A percentile compares a stretch with the other conserved stretches of the same genome.
phyloP scores from a whole-genome alignment of 2,113 vertebrate genomes.

The Limnothrissa miodon region DNA sequence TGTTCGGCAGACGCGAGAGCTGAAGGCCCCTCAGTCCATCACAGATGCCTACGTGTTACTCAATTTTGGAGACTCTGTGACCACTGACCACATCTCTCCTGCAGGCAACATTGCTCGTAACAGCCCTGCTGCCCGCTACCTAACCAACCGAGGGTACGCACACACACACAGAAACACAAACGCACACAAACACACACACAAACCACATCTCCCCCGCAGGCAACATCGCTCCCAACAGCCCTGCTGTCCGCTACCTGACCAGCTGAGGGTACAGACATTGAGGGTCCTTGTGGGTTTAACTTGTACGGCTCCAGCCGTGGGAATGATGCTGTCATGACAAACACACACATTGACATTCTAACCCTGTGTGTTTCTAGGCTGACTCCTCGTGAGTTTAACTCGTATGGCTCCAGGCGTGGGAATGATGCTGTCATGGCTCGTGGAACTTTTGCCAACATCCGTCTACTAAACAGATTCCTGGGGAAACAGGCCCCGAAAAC shows the following conservation, averaged over 20 bases:
- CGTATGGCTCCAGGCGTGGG: slow-evolving; percentile 92
- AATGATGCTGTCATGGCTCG: slow-evolving; percentile 95
- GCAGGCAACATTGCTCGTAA: slow-evolving; percentile 96
- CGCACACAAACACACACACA: slow-evolving; percentile 32
- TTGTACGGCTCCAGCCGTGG: too few species aligned
- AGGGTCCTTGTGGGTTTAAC: too few species aligned
- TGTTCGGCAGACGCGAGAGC: slow-evolving; percentile 75
- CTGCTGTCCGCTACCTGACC: slow-evolving; percentile 89
- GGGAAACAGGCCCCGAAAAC: slow-evolving; percentile 91
- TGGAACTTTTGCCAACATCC: slow-evolving; percentile 96
- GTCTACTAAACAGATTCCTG: slow-evolving; percentile 93
- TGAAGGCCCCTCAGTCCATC: slow-evolving; percentile 77
- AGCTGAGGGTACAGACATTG: slow-evolving; percentile 76
- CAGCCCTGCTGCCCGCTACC: slow-evolving; percentile 89
- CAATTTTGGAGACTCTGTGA: slow-evolving; percentile 93
- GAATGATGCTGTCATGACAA: background rate
- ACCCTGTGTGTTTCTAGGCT: slow-evolving; percentile 65
- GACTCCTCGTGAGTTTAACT: slow-evolving; percentile 90
- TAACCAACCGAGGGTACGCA: slow-evolving; percentile 83
- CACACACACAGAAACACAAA: too few species aligned
- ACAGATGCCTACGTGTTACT: slow-evolving; percentile 86
- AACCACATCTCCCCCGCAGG: slow-evolving; percentile 97
- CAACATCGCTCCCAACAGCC: slow-evolving; percentile 92
- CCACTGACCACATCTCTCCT: slow-evolving; percentile 97
- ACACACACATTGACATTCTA: background rate